phyloP scores from a whole-genome alignment of 2,113 vertebrate species.

The Panthera uncia region DNA sequence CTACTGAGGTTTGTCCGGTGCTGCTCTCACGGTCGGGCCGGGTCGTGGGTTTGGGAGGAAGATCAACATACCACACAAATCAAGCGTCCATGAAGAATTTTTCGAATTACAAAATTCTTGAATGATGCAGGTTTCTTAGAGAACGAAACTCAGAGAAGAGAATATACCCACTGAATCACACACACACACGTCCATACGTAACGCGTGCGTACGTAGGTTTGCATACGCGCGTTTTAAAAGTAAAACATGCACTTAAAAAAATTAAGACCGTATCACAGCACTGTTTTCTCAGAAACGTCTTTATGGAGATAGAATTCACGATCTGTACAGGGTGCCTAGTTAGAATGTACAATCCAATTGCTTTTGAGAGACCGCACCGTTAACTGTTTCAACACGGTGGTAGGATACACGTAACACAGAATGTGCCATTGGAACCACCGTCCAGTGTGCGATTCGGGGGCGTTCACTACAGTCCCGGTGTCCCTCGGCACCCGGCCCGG shows the following conservation, averaged over 20 bases:
- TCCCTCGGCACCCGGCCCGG: too few species aligned
- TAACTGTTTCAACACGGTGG: fast-evolving
- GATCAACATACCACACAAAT: background rate
- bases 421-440: background rate
- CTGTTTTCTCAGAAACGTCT: background rate
- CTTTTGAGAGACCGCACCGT: background rate
- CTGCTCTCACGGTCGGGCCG: background rate
- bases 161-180: background rate
- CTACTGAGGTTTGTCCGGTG: background rate
- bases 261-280: background rate
- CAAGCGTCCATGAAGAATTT: background rate
- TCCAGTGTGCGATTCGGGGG: background rate
- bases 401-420: background rate
- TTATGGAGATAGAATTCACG: background rate
- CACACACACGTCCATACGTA: background rate
- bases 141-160: background rate
- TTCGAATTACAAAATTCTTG: background rate
- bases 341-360: too few species aligned
- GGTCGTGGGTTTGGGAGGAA: background rate
- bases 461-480: fast-evolving
- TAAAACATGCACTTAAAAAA: background rate
- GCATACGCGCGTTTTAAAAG: background rate
- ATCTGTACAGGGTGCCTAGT: background rate
- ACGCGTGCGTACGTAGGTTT: too few species aligned
- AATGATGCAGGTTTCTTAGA: background rate